phyloP scores from a whole-genome alignment of 2,797 vertebrate species.

The Anas flavirostris region DNA sequence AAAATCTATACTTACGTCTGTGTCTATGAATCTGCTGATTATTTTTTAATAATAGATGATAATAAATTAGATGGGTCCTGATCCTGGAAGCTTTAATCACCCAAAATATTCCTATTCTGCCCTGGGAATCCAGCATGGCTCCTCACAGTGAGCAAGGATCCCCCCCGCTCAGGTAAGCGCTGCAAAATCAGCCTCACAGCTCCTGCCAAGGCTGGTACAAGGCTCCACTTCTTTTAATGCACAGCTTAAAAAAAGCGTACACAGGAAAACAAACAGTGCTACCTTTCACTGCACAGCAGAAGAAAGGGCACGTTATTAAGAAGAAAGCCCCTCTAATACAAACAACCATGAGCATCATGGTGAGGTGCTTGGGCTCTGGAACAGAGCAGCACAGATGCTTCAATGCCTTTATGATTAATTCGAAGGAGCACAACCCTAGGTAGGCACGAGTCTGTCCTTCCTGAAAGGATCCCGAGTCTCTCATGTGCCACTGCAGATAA shows the following conservation, averaged over 20 bases:
- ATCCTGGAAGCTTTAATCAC: neutral
- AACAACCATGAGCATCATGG: neutral
- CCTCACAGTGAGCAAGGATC: neutral
- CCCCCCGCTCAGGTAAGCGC: neutral
- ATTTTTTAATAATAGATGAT: neutral
- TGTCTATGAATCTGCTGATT: neutral
- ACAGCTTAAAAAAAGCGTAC: neutral
- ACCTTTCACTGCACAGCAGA: neutral
- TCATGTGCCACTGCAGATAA: neutral
- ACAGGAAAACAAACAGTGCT: neutral
- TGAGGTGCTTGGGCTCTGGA: neutral
- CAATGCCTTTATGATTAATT: neutral
- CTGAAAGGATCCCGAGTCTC: neutral
- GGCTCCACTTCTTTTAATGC: neutral
- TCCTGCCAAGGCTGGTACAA: slow-evolving; percentile 3
- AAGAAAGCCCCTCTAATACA: neutral
- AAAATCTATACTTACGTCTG: neutral
- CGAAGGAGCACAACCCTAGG: neutral
- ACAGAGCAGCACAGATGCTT: neutral
- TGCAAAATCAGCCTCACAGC: neutral
- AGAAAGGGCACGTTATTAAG: neutral
- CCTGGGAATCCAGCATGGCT: neutral
- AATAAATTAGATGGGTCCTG: neutral
- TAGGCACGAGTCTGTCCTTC: neutral
- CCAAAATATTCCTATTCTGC: neutral